These are phyloP conservation scores for Chrysochloris asiatica DNA, from an alignment of 2,113 vertebrate genomes.

Conservation along the genomic window DNA sequence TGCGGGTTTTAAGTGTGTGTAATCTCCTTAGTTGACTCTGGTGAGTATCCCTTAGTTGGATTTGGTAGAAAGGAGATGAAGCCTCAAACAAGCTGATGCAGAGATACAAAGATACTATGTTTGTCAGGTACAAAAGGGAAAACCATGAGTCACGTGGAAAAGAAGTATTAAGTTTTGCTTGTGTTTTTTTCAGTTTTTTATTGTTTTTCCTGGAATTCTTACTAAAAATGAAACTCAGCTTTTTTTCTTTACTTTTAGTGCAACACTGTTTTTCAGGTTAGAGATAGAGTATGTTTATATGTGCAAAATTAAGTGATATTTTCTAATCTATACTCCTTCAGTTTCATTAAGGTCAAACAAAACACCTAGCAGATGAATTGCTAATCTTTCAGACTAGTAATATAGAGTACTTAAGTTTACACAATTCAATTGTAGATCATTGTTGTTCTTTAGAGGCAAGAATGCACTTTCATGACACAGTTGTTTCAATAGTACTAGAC, in stretches of 20 bases:
- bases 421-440: constrained; percentile 8
- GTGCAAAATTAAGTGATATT: constrained; percentile 21
- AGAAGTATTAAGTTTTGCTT: constrained; percentile 62
- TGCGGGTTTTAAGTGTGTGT: constrained; percentile 59
- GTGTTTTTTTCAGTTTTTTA: constrained; percentile 41
- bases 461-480: neutral
- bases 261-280: constrained; percentile 49
- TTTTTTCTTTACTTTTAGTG: neutral
- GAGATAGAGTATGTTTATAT: constrained; percentile 10
- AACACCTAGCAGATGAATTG: neutral
- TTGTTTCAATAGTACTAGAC: constrained; percentile 1
- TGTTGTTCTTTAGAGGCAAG: neutral
- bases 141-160: constrained; percentile 60
- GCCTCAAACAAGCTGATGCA: neutral
- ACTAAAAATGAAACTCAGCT: constrained; percentile 31
- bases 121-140: constrained; percentile 58
- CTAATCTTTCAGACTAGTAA: constrained; percentile 20
- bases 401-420: neutral
- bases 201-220: constrained; percentile 69
- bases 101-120: constrained; percentile 61
- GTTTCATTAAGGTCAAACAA: constrained; percentile 59
- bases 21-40: constrained; percentile 61
- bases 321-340: constrained; percentile 29
- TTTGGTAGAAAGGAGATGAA: neutral
- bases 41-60: constrained; percentile 24